Percentiles rank a stretch among this genome's conserved stretches.
Evolutionary conservation across 2,113 vertebrate species (phyloP).

Genomic region (Clupea harengus): DNA sequence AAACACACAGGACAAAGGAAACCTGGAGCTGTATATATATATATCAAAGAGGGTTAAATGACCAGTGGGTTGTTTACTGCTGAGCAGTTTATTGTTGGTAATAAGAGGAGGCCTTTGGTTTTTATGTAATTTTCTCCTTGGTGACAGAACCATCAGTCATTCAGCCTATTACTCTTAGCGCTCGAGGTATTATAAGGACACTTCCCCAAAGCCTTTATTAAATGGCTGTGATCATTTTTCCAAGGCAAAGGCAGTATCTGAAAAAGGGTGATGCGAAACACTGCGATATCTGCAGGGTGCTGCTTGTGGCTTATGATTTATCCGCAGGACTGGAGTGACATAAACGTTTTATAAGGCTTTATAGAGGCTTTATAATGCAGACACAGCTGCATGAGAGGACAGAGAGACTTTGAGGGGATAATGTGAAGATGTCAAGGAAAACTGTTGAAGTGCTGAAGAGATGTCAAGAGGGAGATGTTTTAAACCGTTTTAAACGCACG

Average conservation of each 20-base stretch:
- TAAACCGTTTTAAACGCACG: not conserved
- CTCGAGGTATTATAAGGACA: not conserved
- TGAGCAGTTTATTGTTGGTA: not conserved
- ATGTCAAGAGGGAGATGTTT: not conserved
- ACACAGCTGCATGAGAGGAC: not conserved
- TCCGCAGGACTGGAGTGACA: not conserved
- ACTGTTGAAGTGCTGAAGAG: not conserved
- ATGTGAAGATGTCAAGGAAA: not conserved
- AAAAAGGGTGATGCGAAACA: not conserved
- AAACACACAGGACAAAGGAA: not conserved
- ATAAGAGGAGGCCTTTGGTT: not conserved
- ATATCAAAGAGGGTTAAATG: not conserved
- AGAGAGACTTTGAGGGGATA: too few relatives aligned
- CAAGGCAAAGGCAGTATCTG: conserved; percentile 8
- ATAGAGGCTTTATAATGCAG: not conserved
- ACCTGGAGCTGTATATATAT: not conserved
- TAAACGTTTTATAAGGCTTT: not conserved
- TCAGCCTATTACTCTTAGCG: not conserved
- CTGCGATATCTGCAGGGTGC: not conserved
- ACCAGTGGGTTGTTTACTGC: not conserved
- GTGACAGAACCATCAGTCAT: conserved; percentile 6
- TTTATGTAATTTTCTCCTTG: not conserved
- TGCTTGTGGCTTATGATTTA: not conserved
- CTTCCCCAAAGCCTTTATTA: conserved; percentile 2
- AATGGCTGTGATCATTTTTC: not conserved